Conservation (phyloP, 2,797 vertebrate genomes). For the Paedocypris micromegethes region DNA sequence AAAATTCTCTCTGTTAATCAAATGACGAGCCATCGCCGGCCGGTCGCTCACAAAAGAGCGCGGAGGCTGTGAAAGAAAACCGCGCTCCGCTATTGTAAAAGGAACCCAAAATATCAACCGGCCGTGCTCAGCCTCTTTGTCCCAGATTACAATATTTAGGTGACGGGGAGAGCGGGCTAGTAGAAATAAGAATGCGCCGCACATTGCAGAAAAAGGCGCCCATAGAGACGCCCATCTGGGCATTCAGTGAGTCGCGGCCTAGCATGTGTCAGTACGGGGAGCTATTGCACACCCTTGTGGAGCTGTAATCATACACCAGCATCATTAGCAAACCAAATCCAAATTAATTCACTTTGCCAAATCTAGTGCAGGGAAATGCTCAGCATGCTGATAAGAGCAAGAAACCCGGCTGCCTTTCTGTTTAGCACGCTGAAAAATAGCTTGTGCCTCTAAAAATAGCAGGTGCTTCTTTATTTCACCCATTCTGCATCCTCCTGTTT, state of each 20-base stretch:
- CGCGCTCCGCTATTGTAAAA: constrained; percentile 63
- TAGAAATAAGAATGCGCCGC: background rate
- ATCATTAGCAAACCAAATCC: constrained; percentile 99
- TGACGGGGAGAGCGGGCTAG: constrained; percentile 22
- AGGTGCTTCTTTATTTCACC: constrained; percentile 59
- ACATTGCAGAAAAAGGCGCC: background rate
- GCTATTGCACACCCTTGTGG: constrained; percentile 77
- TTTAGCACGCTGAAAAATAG: too few species aligned
- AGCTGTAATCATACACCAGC: constrained; percentile 87
- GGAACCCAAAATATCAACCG: constrained; percentile 49
- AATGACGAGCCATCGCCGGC: constrained; percentile 81
- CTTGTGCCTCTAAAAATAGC: constrained; percentile 45
- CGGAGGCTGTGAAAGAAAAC: constrained; percentile 84
- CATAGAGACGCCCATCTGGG: constrained; percentile 16
- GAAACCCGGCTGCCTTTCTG: background rate
- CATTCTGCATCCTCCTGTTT: constrained; percentile 15
- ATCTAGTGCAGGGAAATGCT: constrained; percentile 88
- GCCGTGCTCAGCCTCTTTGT: constrained; percentile 45
- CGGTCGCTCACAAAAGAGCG: constrained; percentile 87
- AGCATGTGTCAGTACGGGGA: constrained; percentile 46
- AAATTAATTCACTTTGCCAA: constrained; percentile 99
- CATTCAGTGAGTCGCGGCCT: constrained; percentile 58
- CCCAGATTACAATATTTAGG: constrained; percentile 39
- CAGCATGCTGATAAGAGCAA: constrained; percentile 90
- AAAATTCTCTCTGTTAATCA: constrained; percentile 96